Base-by-base conservation (phyloP, 2,888 invertebrate genomes). In the Lydus trimaculatus region DNA sequence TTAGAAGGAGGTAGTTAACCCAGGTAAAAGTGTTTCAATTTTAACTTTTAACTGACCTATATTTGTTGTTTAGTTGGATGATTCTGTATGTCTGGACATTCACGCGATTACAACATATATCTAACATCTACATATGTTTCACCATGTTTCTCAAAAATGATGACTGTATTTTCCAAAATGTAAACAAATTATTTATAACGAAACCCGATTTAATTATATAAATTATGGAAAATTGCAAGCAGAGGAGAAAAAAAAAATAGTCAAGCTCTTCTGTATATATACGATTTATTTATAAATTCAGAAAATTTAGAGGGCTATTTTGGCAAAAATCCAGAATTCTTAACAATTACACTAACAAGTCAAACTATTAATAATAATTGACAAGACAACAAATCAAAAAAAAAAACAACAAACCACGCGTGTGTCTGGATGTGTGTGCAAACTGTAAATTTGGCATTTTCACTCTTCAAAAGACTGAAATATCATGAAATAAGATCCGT, bases 1-100 rank as follows among this genome's bases (percentile, higher is more conserved):
- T 80, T 80, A 80, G 79, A 76, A 64, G 73, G 82, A 84, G 84
- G 84, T 84, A 82, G 83, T 83, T 83, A 84, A 84, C 84, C 84
- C 81, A 83, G 82, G 82, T 83, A 81, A 82, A 81, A 82, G 82
- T 82, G 82, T 79, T 84, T 81, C 82, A 83, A 83, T 78, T 84
- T 83, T 84, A 83, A 83, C 78, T 43, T n/a, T 43, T 43, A 71
- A 75, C 76, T 83, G 84, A 83, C 84, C 84, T 80, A 84, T 83
- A 84, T 84, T 79, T 74, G 43, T 43, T 43, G 43, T 43, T 43
- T 43, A 43, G 43, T 43, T 43, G 43, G 43, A 43, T 43, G 43
- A 43, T 43, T 43, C 43, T 17, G 13, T 36, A 36, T 15, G 43
- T 43, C 43, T 43, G 43, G 43, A 43, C 43, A 43, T 43, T 43